Percentiles rank a stretch among this genome's conserved stretches.
Conservation (phyloP, 2,113 vertebrate species). For the Zonotrichia leucophrys region DNA sequence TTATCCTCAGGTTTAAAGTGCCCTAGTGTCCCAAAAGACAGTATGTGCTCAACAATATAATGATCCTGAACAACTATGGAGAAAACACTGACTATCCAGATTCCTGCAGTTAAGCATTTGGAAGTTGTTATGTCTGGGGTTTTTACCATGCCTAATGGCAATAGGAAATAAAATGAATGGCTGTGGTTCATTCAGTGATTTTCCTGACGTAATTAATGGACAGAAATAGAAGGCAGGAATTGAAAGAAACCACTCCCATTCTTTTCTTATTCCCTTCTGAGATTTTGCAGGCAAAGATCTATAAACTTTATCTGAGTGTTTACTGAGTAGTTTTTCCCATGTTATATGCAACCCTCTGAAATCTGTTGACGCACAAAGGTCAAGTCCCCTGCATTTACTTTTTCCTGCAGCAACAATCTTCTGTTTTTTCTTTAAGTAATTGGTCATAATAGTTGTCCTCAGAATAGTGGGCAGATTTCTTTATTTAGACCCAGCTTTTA, state of each 20-base stretch:
- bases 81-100: not conserved
- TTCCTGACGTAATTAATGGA: conserved; percentile 50
- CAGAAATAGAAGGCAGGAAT: conserved; percentile 59
- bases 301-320: conserved; percentile 21
- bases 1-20: not conserved
- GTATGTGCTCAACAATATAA: not conserved
- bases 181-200: conserved; percentile 16
- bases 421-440: not conserved
- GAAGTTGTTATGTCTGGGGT: not conserved
- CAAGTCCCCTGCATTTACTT: not conserved
- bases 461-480: not conserved
- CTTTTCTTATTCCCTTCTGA: conserved; percentile 28
- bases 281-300: not conserved
- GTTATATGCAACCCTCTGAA: not conserved
- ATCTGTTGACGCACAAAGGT: conserved; percentile 5
- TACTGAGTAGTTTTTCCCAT: conserved; percentile 36
- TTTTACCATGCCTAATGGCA: conserved; percentile 24
- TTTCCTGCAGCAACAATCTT: not conserved
- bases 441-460: not conserved
- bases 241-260: conserved; percentile 47
- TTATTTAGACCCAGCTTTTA: not conserved
- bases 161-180: conserved; percentile 47
- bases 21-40: not conserved
- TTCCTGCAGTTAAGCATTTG: not conserved
- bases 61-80: not conserved